A percentile compares a stretch with the other conserved stretches of the same genome.
These are phyloP conservation scores for Lycocorax pyrrhopterus DNA, from an alignment of 2,113 vertebrate species.

Conservation along the genomic window DNA sequence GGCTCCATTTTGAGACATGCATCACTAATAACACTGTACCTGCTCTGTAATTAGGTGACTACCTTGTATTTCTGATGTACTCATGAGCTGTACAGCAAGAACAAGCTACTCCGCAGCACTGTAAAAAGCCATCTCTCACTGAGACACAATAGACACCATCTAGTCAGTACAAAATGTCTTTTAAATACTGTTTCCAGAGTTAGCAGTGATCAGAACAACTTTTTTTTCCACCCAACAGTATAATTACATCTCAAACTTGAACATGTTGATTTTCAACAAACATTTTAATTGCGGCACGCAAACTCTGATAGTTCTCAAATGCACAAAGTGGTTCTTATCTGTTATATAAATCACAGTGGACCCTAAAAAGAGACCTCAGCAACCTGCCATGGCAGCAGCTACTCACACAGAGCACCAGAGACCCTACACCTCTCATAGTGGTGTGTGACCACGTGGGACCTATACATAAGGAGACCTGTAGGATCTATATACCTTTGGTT, in stretches of 20 bases:
- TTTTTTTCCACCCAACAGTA: background rate
- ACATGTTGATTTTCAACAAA: background rate
- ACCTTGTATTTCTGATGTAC: constrained; percentile 27
- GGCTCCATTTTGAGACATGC: constrained; percentile 31
- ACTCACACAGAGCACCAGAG: background rate
- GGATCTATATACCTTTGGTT: background rate
- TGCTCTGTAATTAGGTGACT: constrained; percentile 64
- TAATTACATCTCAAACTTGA: background rate
- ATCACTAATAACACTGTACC: constrained; percentile 54
- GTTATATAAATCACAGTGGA: background rate
- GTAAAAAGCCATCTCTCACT: constrained; percentile 11
- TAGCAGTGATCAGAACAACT: background rate
- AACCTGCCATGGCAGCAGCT: background rate
- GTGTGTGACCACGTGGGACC: background rate
- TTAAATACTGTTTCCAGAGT: background rate
- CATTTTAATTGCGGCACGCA: background rate
- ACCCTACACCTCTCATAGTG: background rate
- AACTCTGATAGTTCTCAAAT: background rate
- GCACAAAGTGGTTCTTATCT: background rate
- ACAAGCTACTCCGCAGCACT: background rate
- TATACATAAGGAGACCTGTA: fast-evolving
- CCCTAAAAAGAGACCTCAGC: background rate
- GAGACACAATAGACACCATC: constrained; percentile 10
- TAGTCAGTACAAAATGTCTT: background rate
- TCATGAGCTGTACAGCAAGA: background rate